A percentile compares a stretch with the other conserved stretches of the same genome.
Conservation (phyloP, 2,797 vertebrate species). For the Bryconaethiops microstoma region DNA sequence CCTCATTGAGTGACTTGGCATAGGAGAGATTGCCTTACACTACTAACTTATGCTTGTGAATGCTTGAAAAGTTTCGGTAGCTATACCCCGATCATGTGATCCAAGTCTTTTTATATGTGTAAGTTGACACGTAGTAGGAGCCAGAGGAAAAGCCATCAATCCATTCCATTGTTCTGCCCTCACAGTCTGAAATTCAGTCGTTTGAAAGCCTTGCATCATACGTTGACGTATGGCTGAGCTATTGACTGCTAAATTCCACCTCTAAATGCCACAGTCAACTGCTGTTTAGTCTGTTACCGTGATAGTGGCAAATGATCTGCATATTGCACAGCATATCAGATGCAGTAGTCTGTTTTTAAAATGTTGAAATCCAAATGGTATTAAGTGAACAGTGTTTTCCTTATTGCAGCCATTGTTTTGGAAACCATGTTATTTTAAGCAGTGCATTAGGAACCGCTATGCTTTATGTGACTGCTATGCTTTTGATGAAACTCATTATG, state of each 20-base stretch:
- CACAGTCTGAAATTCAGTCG: conserved; percentile 59
- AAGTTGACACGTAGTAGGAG: conserved; percentile 71
- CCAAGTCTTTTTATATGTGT: conserved; percentile 70
- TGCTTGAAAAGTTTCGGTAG: conserved; percentile 67
- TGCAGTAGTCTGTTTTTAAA: not conserved
- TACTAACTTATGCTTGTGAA: conserved; percentile 67
- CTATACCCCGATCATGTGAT: conserved; percentile 61
- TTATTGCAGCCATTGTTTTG: not conserved
- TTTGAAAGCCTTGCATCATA: conserved; percentile 57
- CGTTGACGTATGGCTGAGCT: conserved; percentile 5
- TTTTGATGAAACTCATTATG: not conserved
- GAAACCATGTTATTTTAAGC: not conserved
- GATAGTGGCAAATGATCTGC: not conserved
- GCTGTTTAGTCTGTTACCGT: too few relatives aligned
- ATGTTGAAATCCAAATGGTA: not conserved
- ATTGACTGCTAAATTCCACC: conserved; percentile 6
- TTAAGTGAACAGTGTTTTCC: not conserved
- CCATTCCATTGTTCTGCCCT: conserved; percentile 69
- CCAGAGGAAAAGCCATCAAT: conserved; percentile 63
- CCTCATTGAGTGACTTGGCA: conserved; percentile 65
- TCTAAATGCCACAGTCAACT: not conserved
- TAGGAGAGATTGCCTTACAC: conserved; percentile 69
- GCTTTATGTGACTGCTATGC: not conserved
- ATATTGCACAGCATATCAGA: not conserved
- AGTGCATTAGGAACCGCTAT: not conserved